Evolutionary conservation across 2,888 invertebrate genomes (phyloP).

Genomic region (Scotopteryx bipunctaria): DNA sequence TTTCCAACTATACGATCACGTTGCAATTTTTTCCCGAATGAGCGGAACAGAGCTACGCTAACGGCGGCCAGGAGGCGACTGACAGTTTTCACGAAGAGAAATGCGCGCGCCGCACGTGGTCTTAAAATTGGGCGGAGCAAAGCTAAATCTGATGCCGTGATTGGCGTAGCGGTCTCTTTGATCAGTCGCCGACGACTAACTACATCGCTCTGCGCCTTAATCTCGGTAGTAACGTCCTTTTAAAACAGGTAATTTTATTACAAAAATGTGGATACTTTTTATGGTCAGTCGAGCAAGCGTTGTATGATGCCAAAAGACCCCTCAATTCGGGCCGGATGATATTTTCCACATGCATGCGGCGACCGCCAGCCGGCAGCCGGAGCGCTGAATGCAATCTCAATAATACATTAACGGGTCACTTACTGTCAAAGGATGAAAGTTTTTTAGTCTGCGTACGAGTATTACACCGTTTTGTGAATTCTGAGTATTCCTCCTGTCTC

Average conservation of each 20-base stretch:
- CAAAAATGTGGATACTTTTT: slow-evolving; percentile 77
- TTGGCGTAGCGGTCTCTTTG: slow-evolving; percentile 72
- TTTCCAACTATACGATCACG: slow-evolving; percentile 51
- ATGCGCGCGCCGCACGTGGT: slow-evolving; percentile 81
- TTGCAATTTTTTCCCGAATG: slow-evolving; percentile 36
- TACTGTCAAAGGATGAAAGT: slow-evolving; percentile 68
- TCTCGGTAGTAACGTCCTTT: slow-evolving; percentile 82
- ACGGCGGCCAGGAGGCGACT: slow-evolving; percentile 59
- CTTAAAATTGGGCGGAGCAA: slow-evolving; percentile 63
- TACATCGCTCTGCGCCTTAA: slow-evolving; percentile 80
- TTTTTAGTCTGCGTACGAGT: slow-evolving; percentile 54
- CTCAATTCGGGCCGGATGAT: slow-evolving; percentile 47
- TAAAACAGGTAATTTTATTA: slow-evolving; percentile 83
- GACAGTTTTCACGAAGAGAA: slow-evolving; percentile 55
- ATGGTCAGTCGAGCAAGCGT: slow-evolving; percentile 70
- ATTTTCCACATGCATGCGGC: slow-evolving; percentile 58
- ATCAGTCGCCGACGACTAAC: slow-evolving; percentile 80
- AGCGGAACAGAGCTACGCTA: slow-evolving; percentile 38
- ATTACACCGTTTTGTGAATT: slow-evolving; percentile 60
- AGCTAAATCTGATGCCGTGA: slow-evolving; percentile 47
- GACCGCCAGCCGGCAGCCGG: slow-evolving; percentile 33
- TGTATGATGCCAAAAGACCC: slow-evolving; percentile 53
- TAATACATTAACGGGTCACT: slow-evolving; percentile 60
- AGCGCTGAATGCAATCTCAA: slow-evolving; percentile 65
- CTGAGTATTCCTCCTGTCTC: slow-evolving; percentile 47